Percentiles rank a stretch among this genome's conserved stretches.
These are phyloP conservation scores for Aeoliscus strigatus DNA, from an alignment of 2,797 vertebrate genomes.

Conservation along the genomic window DNA sequence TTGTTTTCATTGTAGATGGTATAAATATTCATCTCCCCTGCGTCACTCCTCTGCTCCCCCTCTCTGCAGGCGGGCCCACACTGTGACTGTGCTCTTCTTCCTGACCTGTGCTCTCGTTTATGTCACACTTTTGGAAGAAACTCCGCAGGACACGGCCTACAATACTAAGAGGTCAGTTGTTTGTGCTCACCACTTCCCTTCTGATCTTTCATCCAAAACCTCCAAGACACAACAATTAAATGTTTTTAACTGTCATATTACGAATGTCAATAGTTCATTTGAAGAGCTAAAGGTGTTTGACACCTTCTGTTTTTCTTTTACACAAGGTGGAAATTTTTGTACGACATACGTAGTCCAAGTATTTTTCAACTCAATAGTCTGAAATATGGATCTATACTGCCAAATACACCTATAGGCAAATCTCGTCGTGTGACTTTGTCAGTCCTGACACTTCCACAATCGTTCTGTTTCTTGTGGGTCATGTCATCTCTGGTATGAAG, in stretches of 20 bases:
- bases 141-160: slow-evolving; percentile 92
- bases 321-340: too few species aligned
- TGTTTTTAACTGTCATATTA: neutral
- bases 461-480: slow-evolving; percentile 2
- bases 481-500: slow-evolving; percentile 8
- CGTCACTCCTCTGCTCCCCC: slow-evolving; percentile 10
- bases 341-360: too few species aligned
- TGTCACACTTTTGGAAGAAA: slow-evolving; percentile 94
- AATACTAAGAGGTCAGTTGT: slow-evolving; percentile 90
- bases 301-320: too few species aligned
- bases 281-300: neutral
- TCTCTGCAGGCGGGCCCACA: slow-evolving; percentile 89
- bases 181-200: neutral
- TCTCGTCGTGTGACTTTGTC: neutral
- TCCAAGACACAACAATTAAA: neutral
- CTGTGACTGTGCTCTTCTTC: slow-evolving; percentile 92
- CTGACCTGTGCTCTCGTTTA: slow-evolving; percentile 93
- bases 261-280: neutral
- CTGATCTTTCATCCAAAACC: slow-evolving; percentile 4
- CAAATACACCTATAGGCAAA: neutral
- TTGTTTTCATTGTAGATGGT: too few species aligned
- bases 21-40: slow-evolving; percentile 2
- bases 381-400: too few species aligned
- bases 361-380: too few species aligned
- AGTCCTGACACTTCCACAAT: too few species aligned